Conservation (phyloP, 1,140 invertebrate genomes). For the Psilanteris sp. region DNA sequence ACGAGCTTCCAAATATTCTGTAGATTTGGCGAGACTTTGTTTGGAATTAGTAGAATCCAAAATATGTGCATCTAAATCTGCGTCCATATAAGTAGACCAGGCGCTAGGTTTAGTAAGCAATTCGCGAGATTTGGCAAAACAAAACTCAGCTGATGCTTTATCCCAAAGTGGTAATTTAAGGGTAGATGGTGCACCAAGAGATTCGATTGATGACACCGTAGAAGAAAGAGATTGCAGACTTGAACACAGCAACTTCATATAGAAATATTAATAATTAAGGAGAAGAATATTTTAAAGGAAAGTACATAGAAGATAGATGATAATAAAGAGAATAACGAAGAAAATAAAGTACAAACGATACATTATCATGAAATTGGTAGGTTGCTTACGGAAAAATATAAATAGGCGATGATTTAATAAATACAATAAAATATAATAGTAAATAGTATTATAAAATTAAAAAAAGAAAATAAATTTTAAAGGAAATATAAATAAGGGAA, state of each 20-base stretch:
- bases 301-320: slow-evolving; percentile 16
- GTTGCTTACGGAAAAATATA: slow-evolving; percentile 46
- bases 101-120: slow-evolving; percentile 82
- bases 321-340: slow-evolving; percentile 9
- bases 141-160: slow-evolving; percentile 86
- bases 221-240: slow-evolving; percentile 80
- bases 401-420: slow-evolving; percentile 16
- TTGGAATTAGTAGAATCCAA: slow-evolving; percentile 67
- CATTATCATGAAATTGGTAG: slow-evolving; percentile 12
- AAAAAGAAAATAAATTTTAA: slow-evolving; percentile 7
- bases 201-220: slow-evolving; percentile 79
- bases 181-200: slow-evolving; percentile 78
- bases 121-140: slow-evolving; percentile 86
- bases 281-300: slow-evolving; percentile 22
- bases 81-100: slow-evolving; percentile 76
- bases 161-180: slow-evolving; percentile 85
- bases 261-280: not conserved
- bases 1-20: slow-evolving; percentile 74
- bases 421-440: not conserved
- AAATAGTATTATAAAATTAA: slow-evolving; percentile 2
- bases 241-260: slow-evolving; percentile 80
- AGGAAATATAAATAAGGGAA: slow-evolving; percentile 2
- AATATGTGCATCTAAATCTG: slow-evolving; percentile 72
- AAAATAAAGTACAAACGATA: slow-evolving; percentile 15
- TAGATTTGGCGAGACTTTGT: slow-evolving; percentile 74